Percentiles rank a stretch among this genome's conserved stretches.
Conservation (phyloP, 2,113 vertebrate species). For the Ginglymostoma cirratum region DNA sequence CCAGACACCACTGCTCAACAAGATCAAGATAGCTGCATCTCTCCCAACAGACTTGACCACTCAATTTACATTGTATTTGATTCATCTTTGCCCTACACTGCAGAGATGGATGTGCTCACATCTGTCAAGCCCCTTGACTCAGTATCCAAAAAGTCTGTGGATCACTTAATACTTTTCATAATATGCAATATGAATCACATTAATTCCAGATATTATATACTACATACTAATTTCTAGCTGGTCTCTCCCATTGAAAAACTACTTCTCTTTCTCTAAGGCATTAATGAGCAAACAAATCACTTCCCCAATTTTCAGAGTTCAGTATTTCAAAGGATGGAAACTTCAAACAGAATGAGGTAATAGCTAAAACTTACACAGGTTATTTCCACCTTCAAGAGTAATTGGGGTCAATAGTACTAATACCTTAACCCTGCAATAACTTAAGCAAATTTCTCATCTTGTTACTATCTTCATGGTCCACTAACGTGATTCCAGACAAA, state of each 20-base stretch:
- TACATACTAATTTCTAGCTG: not conserved
- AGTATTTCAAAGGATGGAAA: not conserved
- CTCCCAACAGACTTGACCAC: not conserved
- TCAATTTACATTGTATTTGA: not conserved
- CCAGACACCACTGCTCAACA: not conserved
- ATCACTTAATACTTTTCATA: not conserved
- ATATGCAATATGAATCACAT: not conserved
- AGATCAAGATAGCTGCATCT: not conserved
- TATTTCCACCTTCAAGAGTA: not conserved
- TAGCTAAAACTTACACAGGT: not conserved
- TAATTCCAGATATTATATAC: not conserved
- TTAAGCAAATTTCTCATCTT: not conserved
- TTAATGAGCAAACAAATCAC: not conserved
- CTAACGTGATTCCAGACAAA: conserved; percentile 24
- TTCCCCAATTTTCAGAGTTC: not conserved
- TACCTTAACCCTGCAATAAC: not conserved
- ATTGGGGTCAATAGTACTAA: not conserved
- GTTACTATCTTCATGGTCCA: not conserved
- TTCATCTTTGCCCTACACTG: not conserved
- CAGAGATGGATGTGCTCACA: not conserved
- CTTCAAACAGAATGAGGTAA: not conserved
- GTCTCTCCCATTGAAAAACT: not conserved
- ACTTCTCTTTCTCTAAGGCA: not conserved
- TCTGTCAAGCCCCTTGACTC: not conserved
- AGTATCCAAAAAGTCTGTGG: not conserved